phyloP scores from a whole-genome alignment of 2,113 vertebrate genomes.

The Pyrgilauda ruficollis region DNA sequence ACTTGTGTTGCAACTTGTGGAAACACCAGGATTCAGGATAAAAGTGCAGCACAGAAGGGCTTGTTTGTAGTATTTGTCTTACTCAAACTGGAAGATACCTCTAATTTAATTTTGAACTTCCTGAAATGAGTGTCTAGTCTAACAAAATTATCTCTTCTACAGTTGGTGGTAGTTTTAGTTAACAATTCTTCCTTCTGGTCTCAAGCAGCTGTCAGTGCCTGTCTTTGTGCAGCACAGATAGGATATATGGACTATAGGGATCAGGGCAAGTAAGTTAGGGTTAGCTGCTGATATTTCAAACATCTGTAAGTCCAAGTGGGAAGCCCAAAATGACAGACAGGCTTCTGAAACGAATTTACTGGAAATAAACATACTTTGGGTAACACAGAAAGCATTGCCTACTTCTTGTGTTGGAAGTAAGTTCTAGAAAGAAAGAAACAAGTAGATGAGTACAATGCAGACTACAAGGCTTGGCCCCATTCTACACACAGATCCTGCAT shows the following conservation, averaged over 20 bases:
- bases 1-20: background rate
- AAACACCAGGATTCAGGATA: background rate
- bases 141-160: background rate
- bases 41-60: background rate
- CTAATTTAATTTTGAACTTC: background rate
- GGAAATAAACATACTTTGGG: background rate
- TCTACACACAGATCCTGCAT: background rate
- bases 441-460: background rate
- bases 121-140: background rate
- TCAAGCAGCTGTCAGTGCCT: background rate
- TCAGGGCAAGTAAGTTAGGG: background rate
- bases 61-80: background rate
- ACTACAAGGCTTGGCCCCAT: background rate
- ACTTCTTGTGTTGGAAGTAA: background rate
- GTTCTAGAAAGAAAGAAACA: background rate
- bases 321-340: background rate
- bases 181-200: background rate
- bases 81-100: background rate
- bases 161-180: background rate
- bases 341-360: background rate
- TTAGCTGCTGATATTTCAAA: background rate
- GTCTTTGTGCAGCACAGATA: background rate
- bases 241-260: background rate
- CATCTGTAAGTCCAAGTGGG: background rate
- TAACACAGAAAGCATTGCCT: background rate